Evolutionary conservation across 2,113 vertebrate genomes (phyloP).

Genomic region (Galemys pyrenaicus): DNA sequence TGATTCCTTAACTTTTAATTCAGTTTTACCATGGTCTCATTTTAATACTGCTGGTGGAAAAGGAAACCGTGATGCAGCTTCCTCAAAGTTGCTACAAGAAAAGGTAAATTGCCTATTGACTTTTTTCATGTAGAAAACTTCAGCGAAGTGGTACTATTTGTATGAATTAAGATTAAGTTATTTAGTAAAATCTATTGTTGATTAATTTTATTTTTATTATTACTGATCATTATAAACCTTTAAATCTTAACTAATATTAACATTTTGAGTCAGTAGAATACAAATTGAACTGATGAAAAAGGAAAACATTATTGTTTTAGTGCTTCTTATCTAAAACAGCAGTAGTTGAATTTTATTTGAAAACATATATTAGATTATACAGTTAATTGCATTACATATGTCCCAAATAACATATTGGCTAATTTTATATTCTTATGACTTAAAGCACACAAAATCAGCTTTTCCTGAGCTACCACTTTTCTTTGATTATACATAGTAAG

Average conservation of each 20-base stretch:
- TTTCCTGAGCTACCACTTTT: not conserved
- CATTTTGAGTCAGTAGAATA: constrained; percentile 26
- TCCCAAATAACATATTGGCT: not conserved
- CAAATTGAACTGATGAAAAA: constrained; percentile 33
- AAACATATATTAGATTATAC: not conserved
- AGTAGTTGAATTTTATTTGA: constrained; percentile 41
- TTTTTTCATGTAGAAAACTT: constrained; percentile 29
- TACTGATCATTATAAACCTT: constrained; percentile 17
- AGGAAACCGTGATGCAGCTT: constrained; percentile 93
- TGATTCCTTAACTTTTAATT: constrained; percentile 94
- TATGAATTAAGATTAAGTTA: constrained; percentile 49
- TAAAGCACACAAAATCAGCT: constrained; percentile 50
- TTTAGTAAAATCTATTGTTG: constrained; percentile 6
- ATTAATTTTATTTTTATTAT: constrained; percentile 53
- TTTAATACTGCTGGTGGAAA: constrained; percentile 94
- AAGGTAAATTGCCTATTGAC: constrained; percentile 87
- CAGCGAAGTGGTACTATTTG: constrained; percentile 26
- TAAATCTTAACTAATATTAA: constrained; percentile 9
- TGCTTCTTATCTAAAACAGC: constrained; percentile 26
- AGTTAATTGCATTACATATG: constrained; percentile 50
- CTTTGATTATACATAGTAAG: constrained; percentile 24
- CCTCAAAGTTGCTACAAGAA: constrained; percentile 97
- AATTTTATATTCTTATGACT: constrained; percentile 52
- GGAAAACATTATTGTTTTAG: constrained; percentile 5
- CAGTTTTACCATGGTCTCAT: constrained; percentile 98